Percentiles rank a stretch among this genome's conserved stretches.
phyloP scores from a whole-genome alignment of 2,797 vertebrate species.

The Sebastes oblongus region DNA sequence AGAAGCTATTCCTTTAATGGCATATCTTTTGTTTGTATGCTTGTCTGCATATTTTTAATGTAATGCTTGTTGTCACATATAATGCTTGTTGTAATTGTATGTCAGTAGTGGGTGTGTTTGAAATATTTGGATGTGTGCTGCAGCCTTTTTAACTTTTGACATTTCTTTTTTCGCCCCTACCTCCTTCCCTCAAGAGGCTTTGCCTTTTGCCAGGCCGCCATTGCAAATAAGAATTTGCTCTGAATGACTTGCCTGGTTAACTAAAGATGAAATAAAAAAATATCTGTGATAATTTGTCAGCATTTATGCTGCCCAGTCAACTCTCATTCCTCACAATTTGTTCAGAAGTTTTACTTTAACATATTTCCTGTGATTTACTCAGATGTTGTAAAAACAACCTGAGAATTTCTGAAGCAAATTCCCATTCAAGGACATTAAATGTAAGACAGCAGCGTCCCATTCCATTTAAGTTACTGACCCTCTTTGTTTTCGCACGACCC shows the following conservation, averaged over 20 bases:
- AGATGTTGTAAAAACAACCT: neutral
- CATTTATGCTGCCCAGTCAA: neutral
- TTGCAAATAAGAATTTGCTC: neutral
- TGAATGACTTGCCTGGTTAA: neutral
- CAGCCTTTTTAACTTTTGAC: neutral
- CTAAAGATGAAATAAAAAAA: neutral
- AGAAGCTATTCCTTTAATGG: neutral
- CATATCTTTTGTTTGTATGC: neutral
- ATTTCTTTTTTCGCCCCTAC: too few species aligned
- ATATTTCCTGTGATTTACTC: neutral
- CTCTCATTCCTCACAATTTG: neutral
- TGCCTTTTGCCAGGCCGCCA: neutral
- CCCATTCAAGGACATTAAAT: neutral
- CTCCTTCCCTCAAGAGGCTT: neutral
- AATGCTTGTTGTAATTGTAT: neutral
- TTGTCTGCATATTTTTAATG: neutral
- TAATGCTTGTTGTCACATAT: too few species aligned
- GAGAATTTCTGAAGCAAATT: neutral
- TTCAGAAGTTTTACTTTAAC: neutral
- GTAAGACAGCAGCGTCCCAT: neutral
- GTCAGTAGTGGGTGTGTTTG: neutral
- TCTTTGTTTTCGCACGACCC: neutral
- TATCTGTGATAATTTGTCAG: neutral
- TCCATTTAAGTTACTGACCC: neutral
- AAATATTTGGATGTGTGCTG: neutral